Base-by-base conservation (phyloP, 2,113 vertebrate species). In the Heliornis fulica region DNA sequence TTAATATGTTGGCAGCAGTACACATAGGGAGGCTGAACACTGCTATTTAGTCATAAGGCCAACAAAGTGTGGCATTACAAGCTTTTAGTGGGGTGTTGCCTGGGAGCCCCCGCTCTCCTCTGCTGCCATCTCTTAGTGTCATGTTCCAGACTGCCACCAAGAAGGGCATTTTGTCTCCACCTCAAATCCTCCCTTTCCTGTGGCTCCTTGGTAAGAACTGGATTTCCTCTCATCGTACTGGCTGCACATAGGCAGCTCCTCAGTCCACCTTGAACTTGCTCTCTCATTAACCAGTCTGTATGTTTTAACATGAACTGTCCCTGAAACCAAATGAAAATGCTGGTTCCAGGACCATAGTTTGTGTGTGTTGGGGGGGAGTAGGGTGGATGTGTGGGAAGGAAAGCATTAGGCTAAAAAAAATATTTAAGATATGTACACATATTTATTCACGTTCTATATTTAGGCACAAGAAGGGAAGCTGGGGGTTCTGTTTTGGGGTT, bases 371-470 rank as follows among this genome's bases (percentile, higher is more conserved):
- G 5, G 13, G 14, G 36, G 25, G 2, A 51, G 4, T 13, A 11
- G 32, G 23, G n/a, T 0, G 0, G 45, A 80, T 74, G 54, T 92
- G 76, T 41, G 59, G 71, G 34, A 76, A 69, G 61, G n/a, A 36
- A 53, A 72, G 48, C 41, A 63, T 48, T 54, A 74, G 56, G 22
- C 70, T 64, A 92, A 59, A 9, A 90, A 94, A 94, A 93, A 87
- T 88, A 19, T 90, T 90, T 63, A 16, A 34, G 79, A 50, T 61
- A 12, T 70, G 66, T 57, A 54, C 25, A 54, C 25, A 22, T 92
- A 90, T 85, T 77, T 80, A 68, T 85, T 94, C 90, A 23, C 46
- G 23, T 66, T 93, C 88, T 95, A 5, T 94, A 81, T 81, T 92
- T 93, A 87, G 64, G 29, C 46, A 31, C 36, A 51, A 90, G 76